Percentiles rank a stretch among this genome's conserved stretches.
phyloP scores from a whole-genome alignment of 2,113 vertebrate genomes.

The Calypte anna region DNA sequence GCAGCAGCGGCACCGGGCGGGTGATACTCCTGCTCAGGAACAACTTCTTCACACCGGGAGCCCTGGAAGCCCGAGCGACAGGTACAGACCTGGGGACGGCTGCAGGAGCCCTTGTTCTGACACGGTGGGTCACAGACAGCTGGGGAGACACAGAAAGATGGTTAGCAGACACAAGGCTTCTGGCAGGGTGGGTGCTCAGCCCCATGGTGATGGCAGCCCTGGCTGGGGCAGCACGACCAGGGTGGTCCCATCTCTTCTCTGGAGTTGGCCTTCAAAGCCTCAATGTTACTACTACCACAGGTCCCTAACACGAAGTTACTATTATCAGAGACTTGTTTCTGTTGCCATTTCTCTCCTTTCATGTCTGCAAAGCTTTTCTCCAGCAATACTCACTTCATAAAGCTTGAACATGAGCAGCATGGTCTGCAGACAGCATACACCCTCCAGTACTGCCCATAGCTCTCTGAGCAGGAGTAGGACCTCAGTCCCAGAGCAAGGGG shows the following conservation, averaged over 20 bases:
- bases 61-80: conserved; percentile 83
- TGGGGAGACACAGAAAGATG: conserved; percentile 57
- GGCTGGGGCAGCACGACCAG: background rate
- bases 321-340: background rate
- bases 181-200: background rate
- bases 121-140: conserved; percentile 83
- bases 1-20: conserved; percentile 44
- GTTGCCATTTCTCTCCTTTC: background rate
- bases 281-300: background rate
- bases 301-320: background rate
- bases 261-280: background rate
- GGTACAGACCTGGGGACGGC: conserved; percentile 80
- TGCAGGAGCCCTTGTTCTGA: conserved; percentile 84
- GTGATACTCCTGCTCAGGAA: conserved; percentile 79
- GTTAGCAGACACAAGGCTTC: background rate
- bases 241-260: background rate
- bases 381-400: background rate
- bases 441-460: background rate
- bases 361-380: background rate
- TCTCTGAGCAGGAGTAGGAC: background rate
- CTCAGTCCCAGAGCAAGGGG: background rate
- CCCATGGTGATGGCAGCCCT: background rate
- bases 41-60: conserved; percentile 74
- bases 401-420: background rate
- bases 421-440: background rate